A percentile compares a stretch with the other conserved stretches of the same genome.
phyloP scores from a whole-genome alignment of 2,797 vertebrate species.

The Pipistrellus kuhlii region DNA sequence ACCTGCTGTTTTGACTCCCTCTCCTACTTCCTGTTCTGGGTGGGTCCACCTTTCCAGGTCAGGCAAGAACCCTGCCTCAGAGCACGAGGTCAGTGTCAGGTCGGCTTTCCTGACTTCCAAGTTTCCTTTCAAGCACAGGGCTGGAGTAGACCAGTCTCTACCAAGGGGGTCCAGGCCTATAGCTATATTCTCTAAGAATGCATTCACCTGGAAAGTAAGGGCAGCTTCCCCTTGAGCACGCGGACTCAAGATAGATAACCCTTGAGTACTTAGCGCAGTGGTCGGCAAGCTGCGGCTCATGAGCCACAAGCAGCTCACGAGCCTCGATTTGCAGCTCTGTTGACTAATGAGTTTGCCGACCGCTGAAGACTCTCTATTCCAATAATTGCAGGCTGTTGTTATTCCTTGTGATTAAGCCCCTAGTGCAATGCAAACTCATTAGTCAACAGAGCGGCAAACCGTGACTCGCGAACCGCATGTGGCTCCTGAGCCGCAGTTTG shows the following conservation, averaged over 20 bases:
- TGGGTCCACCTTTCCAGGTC: too few species aligned
- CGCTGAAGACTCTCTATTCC: too few species aligned
- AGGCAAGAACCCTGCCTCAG: neutral
- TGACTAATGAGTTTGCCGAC: too few species aligned
- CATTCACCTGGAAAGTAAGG: neutral
- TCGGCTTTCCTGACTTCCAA: neutral
- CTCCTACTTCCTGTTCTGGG: neutral
- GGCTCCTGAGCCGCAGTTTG: too few species aligned
- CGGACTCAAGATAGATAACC: neutral
- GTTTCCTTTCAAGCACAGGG: neutral
- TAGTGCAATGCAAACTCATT: too few species aligned
- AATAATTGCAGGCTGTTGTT: too few species aligned
- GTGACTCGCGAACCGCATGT: too few species aligned
- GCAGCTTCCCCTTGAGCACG: neutral
- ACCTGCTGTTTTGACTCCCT: neutral
- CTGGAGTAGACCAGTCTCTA: neutral
- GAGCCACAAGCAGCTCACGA: too few species aligned
- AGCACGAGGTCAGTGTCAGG: neutral
- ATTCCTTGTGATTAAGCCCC: too few species aligned
- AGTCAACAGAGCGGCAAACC: too few species aligned
- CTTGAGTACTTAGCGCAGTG: neutral
- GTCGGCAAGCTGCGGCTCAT: too few species aligned
- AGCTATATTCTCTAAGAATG: neutral
- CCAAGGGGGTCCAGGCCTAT: neutral
- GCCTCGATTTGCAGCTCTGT: too few species aligned